These are phyloP conservation scores for Trissolcus japonicus DNA, from an alignment of 2,888 invertebrate species.

Conservation along the genomic window DNA sequence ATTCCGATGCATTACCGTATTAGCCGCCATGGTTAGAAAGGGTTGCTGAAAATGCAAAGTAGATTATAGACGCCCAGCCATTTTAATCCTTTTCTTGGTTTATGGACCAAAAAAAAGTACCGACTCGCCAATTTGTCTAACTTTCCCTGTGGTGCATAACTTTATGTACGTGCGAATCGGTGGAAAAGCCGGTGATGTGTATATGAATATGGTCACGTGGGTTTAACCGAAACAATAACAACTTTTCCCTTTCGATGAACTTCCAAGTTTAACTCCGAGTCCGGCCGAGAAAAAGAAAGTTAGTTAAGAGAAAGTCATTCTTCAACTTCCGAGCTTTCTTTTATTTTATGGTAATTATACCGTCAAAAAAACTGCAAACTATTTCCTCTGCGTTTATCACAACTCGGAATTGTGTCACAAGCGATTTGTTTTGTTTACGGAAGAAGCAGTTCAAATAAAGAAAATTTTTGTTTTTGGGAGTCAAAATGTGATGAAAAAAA, in stretches of 20 bases:
- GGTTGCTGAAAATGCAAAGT: constrained; percentile 72
- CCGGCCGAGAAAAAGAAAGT: constrained; percentile 56
- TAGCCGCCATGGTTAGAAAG: constrained; percentile 72
- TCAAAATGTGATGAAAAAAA: too few relatives aligned
- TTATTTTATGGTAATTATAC: constrained; percentile 25
- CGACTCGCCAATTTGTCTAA: background rate
- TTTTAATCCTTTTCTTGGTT: constrained; percentile 65
- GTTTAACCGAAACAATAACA: constrained; percentile 50
- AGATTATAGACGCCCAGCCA: constrained; percentile 69
- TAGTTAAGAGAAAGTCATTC: constrained; percentile 59
- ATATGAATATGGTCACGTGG: constrained; percentile 9
- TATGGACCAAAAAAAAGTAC: constrained; percentile 23
- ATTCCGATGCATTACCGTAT: constrained; percentile 75
- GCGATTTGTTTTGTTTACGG: too few relatives aligned
- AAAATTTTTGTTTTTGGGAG: too few relatives aligned
- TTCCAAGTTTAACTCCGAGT: constrained; percentile 54
- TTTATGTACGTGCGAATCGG: too few relatives aligned
- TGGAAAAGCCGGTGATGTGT: background rate
- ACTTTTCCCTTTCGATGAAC: constrained; percentile 59
- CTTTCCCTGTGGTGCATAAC: background rate
- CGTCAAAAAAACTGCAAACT: background rate
- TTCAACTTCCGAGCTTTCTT: constrained; percentile 46
- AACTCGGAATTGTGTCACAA: background rate
- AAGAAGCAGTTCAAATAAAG: too few relatives aligned
- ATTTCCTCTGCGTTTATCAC: background rate